Evolutionary conservation across 2,888 invertebrate genomes (phyloP).

Genomic region (Erebia epiphron): DNA sequence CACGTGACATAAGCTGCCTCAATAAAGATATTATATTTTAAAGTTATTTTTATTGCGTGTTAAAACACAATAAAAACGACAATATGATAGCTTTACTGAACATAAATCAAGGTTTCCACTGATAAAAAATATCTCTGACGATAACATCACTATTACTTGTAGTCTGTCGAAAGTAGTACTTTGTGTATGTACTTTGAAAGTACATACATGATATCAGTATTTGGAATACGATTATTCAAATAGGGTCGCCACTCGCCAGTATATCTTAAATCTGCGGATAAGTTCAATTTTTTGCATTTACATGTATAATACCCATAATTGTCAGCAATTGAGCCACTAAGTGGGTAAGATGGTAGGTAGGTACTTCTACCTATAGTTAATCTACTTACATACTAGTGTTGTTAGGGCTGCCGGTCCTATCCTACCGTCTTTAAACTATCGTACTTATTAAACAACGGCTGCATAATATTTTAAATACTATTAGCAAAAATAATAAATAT

Average conservation of each 20-base stretch:
- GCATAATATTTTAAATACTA: no score
- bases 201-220: slow-evolving; percentile 4
- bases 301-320: slow-evolving; percentile 3
- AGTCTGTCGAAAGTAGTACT: background rate
- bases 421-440: no score
- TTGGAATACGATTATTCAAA: slow-evolving; percentile 13
- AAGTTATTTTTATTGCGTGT: no score
- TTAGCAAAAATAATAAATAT: no score
- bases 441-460: no score
- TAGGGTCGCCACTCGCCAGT: slow-evolving; percentile 3
- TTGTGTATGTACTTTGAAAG: no score
- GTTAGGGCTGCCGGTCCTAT: background rate
- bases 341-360: background rate
- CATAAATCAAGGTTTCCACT: slow-evolving; percentile 23
- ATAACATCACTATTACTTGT: slow-evolving; percentile 15
- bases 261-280: slow-evolving; percentile 2
- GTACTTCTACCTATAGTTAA: background rate
- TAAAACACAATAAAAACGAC: slow-evolving; percentile 2
- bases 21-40: slow-evolving; percentile 14
- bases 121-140: slow-evolving; percentile 21
- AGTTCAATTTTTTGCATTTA: slow-evolving; percentile 1
- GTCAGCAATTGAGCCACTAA: background rate
- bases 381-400: background rate
- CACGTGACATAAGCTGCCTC: background rate
- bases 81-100: slow-evolving; percentile 10